Conservation (phyloP, 2,113 vertebrate species). For the Sapayoa aenigma region DNA sequence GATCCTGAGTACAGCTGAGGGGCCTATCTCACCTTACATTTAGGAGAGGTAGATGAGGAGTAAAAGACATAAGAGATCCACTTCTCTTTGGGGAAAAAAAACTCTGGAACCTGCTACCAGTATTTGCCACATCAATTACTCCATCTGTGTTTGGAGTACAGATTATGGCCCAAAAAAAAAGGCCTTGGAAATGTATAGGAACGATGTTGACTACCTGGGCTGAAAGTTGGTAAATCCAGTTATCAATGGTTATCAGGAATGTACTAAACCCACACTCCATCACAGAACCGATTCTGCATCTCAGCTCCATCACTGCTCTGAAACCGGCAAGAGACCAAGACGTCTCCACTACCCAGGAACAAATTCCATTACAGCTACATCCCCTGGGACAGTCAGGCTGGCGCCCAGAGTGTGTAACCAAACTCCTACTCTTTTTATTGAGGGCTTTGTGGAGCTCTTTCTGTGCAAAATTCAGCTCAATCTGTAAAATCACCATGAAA, state of each 20-base stretch:
- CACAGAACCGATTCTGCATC: not conserved
- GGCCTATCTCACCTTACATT: not conserved
- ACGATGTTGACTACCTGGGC: not conserved
- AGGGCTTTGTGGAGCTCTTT: not conserved
- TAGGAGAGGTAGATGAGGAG: not conserved
- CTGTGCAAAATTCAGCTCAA: not conserved
- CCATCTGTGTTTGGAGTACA: not conserved
- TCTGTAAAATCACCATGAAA: not conserved
- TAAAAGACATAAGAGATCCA: not conserved
- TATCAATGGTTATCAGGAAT: not conserved
- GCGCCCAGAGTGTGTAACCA: not conserved
- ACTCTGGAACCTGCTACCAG: not conserved
- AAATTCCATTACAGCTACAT: not conserved
- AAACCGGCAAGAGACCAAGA: not conserved
- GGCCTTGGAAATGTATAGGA: not conserved
- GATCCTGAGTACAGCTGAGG: not conserved
- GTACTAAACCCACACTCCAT: not conserved
- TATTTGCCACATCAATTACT: not conserved
- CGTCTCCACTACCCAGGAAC: rapidly evolving
- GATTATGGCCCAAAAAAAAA: not conserved
- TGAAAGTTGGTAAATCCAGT: not conserved
- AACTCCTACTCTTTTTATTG: not conserved
- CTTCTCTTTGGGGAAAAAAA: not conserved
- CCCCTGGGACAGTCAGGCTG: not conserved
- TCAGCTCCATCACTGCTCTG: not conserved